Conservation (phyloP, 2,113 vertebrate species). For the Anser cygnoides region DNA sequence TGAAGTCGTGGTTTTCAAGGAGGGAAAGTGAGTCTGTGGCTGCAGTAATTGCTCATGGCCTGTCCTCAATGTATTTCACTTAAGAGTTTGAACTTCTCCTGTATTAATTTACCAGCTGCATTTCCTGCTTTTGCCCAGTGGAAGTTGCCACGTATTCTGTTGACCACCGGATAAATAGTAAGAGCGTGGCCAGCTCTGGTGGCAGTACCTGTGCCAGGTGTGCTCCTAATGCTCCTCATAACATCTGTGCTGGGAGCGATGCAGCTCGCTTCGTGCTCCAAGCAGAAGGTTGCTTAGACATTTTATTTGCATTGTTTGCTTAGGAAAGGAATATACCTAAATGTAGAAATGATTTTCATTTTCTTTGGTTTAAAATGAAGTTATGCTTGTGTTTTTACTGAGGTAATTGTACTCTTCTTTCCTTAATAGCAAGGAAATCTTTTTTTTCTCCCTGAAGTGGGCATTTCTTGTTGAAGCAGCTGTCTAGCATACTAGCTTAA, state of each 20-base stretch:
- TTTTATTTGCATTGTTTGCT: background rate
- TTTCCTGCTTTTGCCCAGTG: background rate
- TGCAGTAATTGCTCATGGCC: background rate
- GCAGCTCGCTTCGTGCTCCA: background rate
- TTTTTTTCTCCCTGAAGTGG: background rate
- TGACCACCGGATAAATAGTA: rapidly evolving
- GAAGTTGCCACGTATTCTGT: rapidly evolving
- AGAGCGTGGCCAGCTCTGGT: background rate
- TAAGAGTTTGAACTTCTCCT: background rate
- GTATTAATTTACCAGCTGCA: background rate
- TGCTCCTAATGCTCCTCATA: background rate
- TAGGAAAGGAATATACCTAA: background rate
- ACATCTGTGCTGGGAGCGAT: background rate
- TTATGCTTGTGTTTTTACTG: background rate
- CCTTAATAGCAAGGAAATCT: background rate
- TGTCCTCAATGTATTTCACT: background rate
- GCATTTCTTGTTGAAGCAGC: background rate
- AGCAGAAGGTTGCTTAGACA: no score
- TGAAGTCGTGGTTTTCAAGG: background rate
- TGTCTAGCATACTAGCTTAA: background rate
- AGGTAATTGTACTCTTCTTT: background rate
- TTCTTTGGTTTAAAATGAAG: background rate
- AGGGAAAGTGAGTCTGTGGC: background rate
- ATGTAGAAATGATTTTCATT: background rate
- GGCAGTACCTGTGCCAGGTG: background rate